Evolutionary conservation across 2,797 vertebrate genomes (phyloP), one percentile per base, ranked within the genome.

Genomic region (Meriones psammophilus): DNA sequence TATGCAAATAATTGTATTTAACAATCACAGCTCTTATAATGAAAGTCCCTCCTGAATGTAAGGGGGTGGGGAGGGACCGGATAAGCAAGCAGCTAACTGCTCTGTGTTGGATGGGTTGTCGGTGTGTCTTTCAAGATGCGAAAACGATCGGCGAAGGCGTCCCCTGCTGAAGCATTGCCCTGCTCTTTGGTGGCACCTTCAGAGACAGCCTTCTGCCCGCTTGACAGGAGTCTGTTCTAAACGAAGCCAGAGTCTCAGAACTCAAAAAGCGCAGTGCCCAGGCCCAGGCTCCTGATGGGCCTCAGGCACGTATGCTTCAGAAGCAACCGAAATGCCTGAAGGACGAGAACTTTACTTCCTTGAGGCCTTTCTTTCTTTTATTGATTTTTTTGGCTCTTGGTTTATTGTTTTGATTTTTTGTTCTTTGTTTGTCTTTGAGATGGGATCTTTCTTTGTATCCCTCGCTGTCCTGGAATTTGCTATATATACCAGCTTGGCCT

Each of bases 1-100:
- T 56, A 71, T 68, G 87, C 71, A 79, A 97, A 85, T 92, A 97
- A 81, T 50, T 94, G 0, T 50, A 81, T 91, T 97, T 90, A 96
- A 39, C 6, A 68, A 33, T 89, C 69, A 33, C 24, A 66, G 73
- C 17, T 58, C 78, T 95, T 96, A 88, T 91, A 95, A 77, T 95
- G 88, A 0, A 50, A 83, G 8, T 92, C 68, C 54, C 81, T 68
- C 71, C 92, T 91, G 88, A 91, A 92, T 81, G 73, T 42, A 76
- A 64, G 30, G 68, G 78, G 79, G 17, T 42, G 42, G 42, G 42
- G 15, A 36, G n/a, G n/a, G n/a, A n/a, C n/a, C 39, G 66, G 33
- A 14, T 69, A 96, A 90, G 15, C n/a, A 88, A 92, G 62, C 26
- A 36, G 24, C 22, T 94, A 87, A 69, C 2, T 96, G 4, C n/a